Percentiles rank a stretch among this genome's conserved stretches.
Conservation (phyloP, 2,888 invertebrate species). For the Spodoptera exigua region DNA sequence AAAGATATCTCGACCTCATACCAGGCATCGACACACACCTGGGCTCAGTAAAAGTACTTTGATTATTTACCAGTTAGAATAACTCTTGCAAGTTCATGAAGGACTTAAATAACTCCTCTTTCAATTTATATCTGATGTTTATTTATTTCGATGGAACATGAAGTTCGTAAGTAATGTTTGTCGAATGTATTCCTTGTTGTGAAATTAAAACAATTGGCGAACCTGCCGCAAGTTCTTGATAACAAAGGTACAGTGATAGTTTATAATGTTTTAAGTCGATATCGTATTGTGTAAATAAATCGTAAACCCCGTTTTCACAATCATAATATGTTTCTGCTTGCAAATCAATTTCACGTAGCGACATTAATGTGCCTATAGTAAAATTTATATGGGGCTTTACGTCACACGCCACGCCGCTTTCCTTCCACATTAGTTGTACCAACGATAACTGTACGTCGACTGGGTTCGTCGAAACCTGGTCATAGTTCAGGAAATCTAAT, state of each 20-base stretch:
- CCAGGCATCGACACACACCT: constrained; percentile 27
- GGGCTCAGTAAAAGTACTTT: constrained; percentile 3
- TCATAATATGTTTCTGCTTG: constrained; percentile 89
- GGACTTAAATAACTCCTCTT: constrained; percentile 25
- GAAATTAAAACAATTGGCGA: constrained; percentile 37
- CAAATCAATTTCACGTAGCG: constrained; percentile 89
- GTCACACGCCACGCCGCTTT: constrained; percentile 81
- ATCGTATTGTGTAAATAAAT: constrained; percentile 88
- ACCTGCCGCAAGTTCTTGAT: constrained; percentile 61
- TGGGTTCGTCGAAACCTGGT: constrained; percentile 64
- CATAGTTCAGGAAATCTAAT: constrained; percentile 72
- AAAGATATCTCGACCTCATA: constrained; percentile 65
- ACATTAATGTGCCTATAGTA: constrained; percentile 89
- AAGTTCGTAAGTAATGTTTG: constrained; percentile 37
- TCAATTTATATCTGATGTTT: constrained; percentile 7
- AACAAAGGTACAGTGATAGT: constrained; percentile 78
- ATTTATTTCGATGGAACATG: constrained; percentile 30
- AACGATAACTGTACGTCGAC: constrained; percentile 73
- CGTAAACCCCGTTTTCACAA: constrained; percentile 89
- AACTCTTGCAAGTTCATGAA: constrained; percentile 31
- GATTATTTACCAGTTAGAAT: constrained; percentile 34
- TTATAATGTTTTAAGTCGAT: constrained; percentile 82
- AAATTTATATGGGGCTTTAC: constrained; percentile 88
- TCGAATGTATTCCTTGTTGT: constrained; percentile 20
- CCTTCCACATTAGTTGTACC: constrained; percentile 76